Base-by-base conservation (phyloP, 1,140 invertebrate species). In the Zaprionus camerounensis region DNA sequence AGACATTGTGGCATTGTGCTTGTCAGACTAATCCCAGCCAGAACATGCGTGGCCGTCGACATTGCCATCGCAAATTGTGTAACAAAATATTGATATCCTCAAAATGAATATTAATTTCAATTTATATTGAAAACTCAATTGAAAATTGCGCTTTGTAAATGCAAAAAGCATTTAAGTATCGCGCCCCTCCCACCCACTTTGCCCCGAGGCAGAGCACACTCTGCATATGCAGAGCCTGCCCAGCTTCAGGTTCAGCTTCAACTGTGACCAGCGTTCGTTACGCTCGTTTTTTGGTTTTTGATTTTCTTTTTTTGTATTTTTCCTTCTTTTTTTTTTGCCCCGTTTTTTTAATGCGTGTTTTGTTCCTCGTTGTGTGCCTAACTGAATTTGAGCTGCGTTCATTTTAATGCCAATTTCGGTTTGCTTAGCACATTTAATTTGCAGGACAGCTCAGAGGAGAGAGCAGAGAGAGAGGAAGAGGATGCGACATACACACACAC, bases 31-130 rank as follows among this genome's bases (percentile, higher is more conserved):
- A 71, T 71, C 69, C 69, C 69, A 31, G 51, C 36, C 69, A 71
- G 69, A 64, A 46, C 53, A 57, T 65, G 69, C 51, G 69, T 65
- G 62, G 51, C 38, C 24, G 46, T 36, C 49, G 49, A 6, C 12
- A 5, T 36, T 9, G 67, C 46, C 51, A 55, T 24, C n/a, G 7
- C n/a, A 57, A 71, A 71, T 71, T 41, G 49, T 65, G 61, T 58
- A 66, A 57, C 62, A 65, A 71, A 72, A 73, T 62, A 83, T 83
- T 83, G 81, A 83, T 82, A 82, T 82, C 56, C 80, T 87, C 70
- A 82, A 86, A 77, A 76, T 82, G 83, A 80, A 86, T 86, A 87
- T 86, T 87, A 87, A 86, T 86, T 86, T 87, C 76, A 86, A 82
- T 86, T 86, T 80, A 46, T 77, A 86, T 86, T 76, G 76, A 77